Base-by-base conservation (phyloP, 2,113 vertebrate genomes). In the Cervus canadensis region DNA sequence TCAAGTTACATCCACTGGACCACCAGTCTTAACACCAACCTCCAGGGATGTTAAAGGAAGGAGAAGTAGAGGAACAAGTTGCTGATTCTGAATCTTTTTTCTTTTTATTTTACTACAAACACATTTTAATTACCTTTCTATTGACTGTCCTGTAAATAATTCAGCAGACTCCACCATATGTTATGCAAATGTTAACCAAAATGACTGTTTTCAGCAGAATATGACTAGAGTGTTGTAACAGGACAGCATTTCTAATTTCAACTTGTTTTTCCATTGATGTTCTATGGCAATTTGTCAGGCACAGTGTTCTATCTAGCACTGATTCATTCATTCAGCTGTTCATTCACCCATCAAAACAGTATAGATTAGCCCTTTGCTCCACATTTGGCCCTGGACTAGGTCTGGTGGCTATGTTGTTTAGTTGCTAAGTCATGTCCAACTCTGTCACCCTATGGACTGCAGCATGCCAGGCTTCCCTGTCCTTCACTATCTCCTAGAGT, bases 131-230 rank as follows among this genome's bases (percentile, higher is more conserved):
- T 98, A 97, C 23, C 30, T 98, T 98, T 94, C 89, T 91, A 50
- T 92, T 52, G 62, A 98, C 95, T 28, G 87, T 45, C 23, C 82
- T 62, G 10, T 95, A 98, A 97, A 87, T 97, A 96, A 33, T 87
- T 97, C 92, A 96, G 94, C 74, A 95, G 96, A 54, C 67, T 95
- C 50, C n/a, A 96, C 97, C 98, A 97, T 98, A 98, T 98, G 97
- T 96, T 98, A 95, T 98, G 97, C 94, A 98, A 98, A 98, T 98
- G 97, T 95, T 96, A 96, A 98, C 67, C 92, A 81, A 98, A 98
- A 97, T 90, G 28, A 96, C 95, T 92, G 15, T 98, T 98, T 98
- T 96, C 81, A 60, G 33, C 67, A 97, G 64, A 97, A 97, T 92
- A 90, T 74, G 13, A 25, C 57, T 94, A 87, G 93, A 97, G 71